Evolutionary conservation across 2,797 vertebrate species (phyloP).

Genomic region (Hydrolagus colliei): DNA sequence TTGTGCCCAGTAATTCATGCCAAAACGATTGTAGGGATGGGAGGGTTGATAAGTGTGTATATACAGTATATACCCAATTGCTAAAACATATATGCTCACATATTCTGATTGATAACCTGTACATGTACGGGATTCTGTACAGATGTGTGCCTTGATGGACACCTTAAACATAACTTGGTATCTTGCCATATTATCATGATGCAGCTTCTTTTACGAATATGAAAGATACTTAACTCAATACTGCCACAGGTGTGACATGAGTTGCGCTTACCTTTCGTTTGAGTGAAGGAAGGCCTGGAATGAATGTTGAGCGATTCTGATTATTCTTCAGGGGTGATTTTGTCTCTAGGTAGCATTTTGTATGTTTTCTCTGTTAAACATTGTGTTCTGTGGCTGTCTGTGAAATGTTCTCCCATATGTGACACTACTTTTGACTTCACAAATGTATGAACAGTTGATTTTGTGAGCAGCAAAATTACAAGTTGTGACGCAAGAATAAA

Average conservation of each 20-base stretch:
- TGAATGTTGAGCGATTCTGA: background rate
- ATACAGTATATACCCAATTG: background rate
- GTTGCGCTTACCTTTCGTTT: background rate
- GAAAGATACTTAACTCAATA: background rate
- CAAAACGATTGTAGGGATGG: no score
- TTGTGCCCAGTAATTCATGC: no score
- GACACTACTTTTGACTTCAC: slow-evolving; percentile 8
- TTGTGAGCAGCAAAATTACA: background rate
- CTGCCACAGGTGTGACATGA: background rate
- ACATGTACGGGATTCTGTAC: background rate
- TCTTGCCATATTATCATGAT: background rate
- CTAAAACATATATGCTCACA: background rate
- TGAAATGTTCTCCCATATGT: slow-evolving; percentile 7
- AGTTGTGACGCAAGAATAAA: slow-evolving; percentile 24
- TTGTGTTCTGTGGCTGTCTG: background rate
- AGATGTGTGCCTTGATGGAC: background rate
- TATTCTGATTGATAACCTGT: background rate
- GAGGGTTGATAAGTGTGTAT: no score
- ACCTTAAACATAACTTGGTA: background rate
- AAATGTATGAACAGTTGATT: background rate
- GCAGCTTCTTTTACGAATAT: background rate
- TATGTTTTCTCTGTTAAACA: background rate
- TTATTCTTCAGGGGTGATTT: background rate
- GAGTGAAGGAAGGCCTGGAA: slow-evolving; percentile 1
- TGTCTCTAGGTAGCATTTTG: background rate